Evolutionary conservation across 2,888 invertebrate species (phyloP), one percentile per base, ranked within the genome.

Genomic region (Erynnis tages): DNA sequence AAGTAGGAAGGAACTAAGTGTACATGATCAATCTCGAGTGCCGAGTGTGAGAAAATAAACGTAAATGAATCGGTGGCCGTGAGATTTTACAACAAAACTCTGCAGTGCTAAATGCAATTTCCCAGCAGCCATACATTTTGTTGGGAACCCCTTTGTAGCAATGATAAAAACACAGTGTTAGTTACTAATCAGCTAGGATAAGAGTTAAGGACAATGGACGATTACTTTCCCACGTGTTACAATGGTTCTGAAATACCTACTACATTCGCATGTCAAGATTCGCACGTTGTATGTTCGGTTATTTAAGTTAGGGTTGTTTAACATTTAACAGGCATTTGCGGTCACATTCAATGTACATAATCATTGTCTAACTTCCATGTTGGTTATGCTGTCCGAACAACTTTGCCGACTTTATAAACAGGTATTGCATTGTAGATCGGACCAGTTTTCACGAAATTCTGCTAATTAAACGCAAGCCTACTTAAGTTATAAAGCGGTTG

Each of bases 151-250:
- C 77, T 80, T 83, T 82, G 79, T 83, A 75, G 73, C 71, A 76
- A 74, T 71, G 59, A 72, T 71, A 80, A 82, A 76, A 79, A 81
- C 76, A 67, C 58, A 65, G 76, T 69, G 71, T 76, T 72, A 71
- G 71, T 74, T 77, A 79, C 78, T 82, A 82, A 83, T 85, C 77
- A 78, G 76, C 71, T 76, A 82, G 77, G 77, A 77, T 73, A 75
- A 70, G 70, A 72, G 75, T 66, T 71, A 78, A 79, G 78, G 80
- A 83, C 83, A 82, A 84, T 83, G 63, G 73, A 71, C 65, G 72
- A 74, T 72, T 79, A 71, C 69, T 59, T 67, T 74, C 65, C 67
- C 65, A 70, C 67, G 70, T 81, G 59, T 53, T 48, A 79, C 75
- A 79, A 79, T 75, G 60, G 62, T n/a, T 32, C 16, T 17, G 13